Evolutionary conservation across 2,797 vertebrate species (phyloP), one percentile per base, ranked within the genome.

Genomic region (Thunnus albacares): DNA sequence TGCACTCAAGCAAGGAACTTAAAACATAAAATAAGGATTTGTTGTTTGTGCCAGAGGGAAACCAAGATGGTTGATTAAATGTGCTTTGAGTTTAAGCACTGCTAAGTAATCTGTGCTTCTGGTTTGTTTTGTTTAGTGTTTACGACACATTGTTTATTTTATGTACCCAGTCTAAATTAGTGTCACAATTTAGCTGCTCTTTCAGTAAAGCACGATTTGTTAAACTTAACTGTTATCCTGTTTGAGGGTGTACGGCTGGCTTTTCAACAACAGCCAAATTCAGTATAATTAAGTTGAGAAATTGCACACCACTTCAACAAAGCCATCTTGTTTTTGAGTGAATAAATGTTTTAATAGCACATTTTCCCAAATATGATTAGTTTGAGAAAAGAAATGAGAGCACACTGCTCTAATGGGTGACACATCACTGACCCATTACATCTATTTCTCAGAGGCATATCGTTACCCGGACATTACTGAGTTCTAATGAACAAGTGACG

Each of bases 21-120:
- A 71, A 90, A 91, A 63, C 71, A 79, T 77, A 75, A 90, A 92
- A 76, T 81, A 80, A 88, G 61, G 78, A 70, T 79, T 84, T 79
- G 86, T 68, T 86, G 82, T 87, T 91, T 90, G 70, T 68, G 87
- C 91, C 88, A n/a, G 63, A 70, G 86, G 90, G 49, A 58, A 92
- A 84, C 60, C 58, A 75, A 58, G 74, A 88, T n/a, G 59, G 83
- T 58, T 86, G 84, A 92, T 90, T 91, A 91, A 89, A 85, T 90
- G 69, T 67, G 77, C 76, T 87, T 81, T 30, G 45, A 71, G 78
- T 81, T 67, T 62, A 75, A 87, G 68, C 69, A 26, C 79, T 64
- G 75, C 80, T 69, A 30, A 63, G 64, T 76, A 86, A 80, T 84
- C 74, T 65, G 62, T 77, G 53, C 55, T 56, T 57, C 55, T 62